These are phyloP conservation scores for Peromyscus aztecus DNA, from an alignment of 2,797 vertebrate species.

Conservation along the genomic window DNA sequence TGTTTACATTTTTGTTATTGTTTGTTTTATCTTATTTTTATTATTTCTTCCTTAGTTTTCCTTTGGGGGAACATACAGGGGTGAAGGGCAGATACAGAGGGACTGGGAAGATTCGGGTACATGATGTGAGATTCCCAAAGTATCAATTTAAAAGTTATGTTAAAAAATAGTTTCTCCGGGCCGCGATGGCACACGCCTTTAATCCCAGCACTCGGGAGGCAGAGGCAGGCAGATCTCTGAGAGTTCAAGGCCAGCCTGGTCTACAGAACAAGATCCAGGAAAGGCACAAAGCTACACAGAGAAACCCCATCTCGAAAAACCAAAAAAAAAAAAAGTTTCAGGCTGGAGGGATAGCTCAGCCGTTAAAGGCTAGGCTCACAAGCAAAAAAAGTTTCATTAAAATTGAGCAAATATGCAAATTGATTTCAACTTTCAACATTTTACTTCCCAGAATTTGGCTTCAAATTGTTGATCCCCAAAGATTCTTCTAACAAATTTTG, in stretches of 20 bases:
- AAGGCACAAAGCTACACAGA: no score
- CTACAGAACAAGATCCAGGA: no score
- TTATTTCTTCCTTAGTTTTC: neutral
- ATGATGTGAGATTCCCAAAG: neutral
- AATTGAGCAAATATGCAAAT: neutral
- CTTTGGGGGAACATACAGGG: neutral
- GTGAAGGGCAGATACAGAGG: neutral
- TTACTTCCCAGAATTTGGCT: neutral
- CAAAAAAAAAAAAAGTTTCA: no score
- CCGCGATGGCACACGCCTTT: no score
- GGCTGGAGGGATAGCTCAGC: no score
- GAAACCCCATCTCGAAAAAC: no score
- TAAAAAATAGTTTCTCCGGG: neutral
- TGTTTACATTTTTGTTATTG: neutral
- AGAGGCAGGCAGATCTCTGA: no score
- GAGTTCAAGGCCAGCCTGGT: no score
- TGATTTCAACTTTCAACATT: conserved; percentile 49
- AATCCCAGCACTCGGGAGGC: no score
- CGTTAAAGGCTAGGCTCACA: no score
- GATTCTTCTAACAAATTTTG: conserved; percentile 30
- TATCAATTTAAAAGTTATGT: neutral
- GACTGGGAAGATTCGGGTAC: neutral
- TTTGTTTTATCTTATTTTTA: neutral
- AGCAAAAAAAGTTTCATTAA: neutral
- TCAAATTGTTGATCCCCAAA: neutral